These are phyloP conservation scores for Notiomystis cincta DNA, from an alignment of 2,113 vertebrate species.

Conservation along the genomic window DNA sequence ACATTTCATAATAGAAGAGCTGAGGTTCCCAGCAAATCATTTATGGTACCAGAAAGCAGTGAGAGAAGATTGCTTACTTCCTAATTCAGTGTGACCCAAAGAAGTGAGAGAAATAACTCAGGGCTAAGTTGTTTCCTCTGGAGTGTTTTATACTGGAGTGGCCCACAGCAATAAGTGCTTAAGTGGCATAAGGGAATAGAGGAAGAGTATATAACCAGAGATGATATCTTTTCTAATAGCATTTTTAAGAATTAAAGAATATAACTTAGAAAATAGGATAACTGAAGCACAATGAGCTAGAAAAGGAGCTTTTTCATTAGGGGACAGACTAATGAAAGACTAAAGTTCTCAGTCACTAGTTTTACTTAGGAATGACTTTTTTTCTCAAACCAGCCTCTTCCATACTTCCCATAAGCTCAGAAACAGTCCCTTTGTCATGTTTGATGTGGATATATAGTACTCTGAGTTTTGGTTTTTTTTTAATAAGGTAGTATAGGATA, in stretches of 20 bases:
- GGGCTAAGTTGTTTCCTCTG: slow-evolving; percentile 69
- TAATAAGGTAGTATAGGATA: not conserved
- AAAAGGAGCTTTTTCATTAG: slow-evolving; percentile 67
- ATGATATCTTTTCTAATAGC: slow-evolving; percentile 69
- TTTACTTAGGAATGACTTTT: not conserved
- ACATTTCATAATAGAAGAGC: slow-evolving; percentile 36
- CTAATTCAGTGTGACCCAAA: slow-evolving; percentile 64
- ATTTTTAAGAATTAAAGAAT: slow-evolving; percentile 71
- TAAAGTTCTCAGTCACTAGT: not conserved
- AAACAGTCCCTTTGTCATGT: not conserved
- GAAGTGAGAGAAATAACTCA: slow-evolving; percentile 67
- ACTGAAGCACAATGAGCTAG: slow-evolving; percentile 65
- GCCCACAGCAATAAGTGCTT: slow-evolving; percentile 72
- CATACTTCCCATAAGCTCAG: not conserved
- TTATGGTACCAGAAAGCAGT: slow-evolving; percentile 55
- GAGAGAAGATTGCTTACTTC: slow-evolving; percentile 61
- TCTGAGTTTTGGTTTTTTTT: not conserved
- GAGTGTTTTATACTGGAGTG: slow-evolving; percentile 58
- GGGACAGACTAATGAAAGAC: slow-evolving; percentile 15
- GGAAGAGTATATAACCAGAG: slow-evolving; percentile 64
- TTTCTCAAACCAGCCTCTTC: not conserved
- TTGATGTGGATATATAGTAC: not conserved
- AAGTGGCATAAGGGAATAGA: slow-evolving; percentile 69
- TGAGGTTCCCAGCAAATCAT: slow-evolving; percentile 48
- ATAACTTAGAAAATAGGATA: slow-evolving; percentile 63